phyloP scores from a whole-genome alignment of 2,113 vertebrate genomes.

The Symphodus melops region DNA sequence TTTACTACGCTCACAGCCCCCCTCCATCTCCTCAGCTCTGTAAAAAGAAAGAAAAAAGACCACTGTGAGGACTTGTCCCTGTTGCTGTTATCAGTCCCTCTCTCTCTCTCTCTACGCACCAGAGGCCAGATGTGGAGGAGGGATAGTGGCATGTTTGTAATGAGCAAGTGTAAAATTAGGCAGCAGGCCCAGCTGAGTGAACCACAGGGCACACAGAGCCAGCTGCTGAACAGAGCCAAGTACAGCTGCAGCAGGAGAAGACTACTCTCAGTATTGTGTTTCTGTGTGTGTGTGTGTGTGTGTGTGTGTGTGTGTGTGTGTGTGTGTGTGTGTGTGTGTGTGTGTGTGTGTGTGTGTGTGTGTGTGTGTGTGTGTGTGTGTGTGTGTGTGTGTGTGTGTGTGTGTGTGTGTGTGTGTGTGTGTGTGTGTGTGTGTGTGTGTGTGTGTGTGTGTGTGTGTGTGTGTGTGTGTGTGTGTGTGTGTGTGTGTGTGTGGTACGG shows the following conservation, averaged over 20 bases:
- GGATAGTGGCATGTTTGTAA: conserved; percentile 67
- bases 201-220: conserved; percentile 29
- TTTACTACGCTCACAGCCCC: conserved; percentile 42
- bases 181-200: conserved; percentile 53
- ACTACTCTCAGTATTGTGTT: conserved; percentile 17
- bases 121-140: conserved; percentile 66
- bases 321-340: no score
- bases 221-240: conserved; percentile 44
- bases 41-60: conserved; percentile 22
- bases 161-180: conserved; percentile 60
- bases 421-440: no score
- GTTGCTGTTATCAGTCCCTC: conserved; percentile 36
- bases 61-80: conserved; percentile 41
- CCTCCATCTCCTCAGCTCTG: background rate
- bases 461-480: background rate
- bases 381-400: background rate
- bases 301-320: no score
- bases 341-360: background rate
- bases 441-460: background rate
- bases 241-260: conserved; percentile 4
- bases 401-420: no score
- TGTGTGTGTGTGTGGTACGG: background rate
- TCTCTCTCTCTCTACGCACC: conserved; percentile 9
- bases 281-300: background rate
- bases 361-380: background rate